These are phyloP conservation scores for Uria lomvia DNA, from an alignment of 2,113 vertebrate genomes.

Conservation along the genomic window DNA sequence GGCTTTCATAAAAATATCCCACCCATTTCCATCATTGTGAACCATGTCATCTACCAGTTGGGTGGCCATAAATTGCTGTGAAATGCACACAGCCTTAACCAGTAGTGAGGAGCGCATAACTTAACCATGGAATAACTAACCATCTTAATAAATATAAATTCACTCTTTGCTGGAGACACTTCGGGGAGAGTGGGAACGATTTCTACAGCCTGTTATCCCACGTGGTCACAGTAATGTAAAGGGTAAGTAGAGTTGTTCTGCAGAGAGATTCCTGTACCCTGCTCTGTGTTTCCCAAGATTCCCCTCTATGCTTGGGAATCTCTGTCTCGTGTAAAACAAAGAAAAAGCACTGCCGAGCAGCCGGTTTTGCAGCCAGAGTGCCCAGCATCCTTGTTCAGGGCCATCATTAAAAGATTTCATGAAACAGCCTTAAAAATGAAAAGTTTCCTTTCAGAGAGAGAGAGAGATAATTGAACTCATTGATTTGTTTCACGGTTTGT, in stretches of 20 bases:
- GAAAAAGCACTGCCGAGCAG: constrained; percentile 1
- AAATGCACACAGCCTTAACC: constrained; percentile 25
- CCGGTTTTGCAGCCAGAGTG: neutral
- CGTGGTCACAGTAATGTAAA: neutral
- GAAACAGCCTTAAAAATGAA: constrained; percentile 67
- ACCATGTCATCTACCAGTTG: neutral
- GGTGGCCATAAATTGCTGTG: constrained; percentile 32
- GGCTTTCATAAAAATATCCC: constrained; percentile 27
- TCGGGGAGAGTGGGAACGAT: neutral
- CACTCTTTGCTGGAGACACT: neutral
- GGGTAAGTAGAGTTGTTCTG: neutral
- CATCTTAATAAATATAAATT: constrained; percentile 29
- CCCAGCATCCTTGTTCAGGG: constrained; percentile 21
- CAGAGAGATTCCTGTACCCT: neutral
- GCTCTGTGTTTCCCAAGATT: neutral
- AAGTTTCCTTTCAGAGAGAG: constrained; percentile 71
- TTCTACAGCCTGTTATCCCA: neutral
- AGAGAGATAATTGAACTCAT: constrained; percentile 79
- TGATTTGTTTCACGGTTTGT: constrained; percentile 82
- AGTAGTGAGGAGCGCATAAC: neutral
- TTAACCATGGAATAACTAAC: neutral
- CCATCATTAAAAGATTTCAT: constrained; percentile 54
- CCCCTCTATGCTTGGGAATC: neutral
- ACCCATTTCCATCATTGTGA: neutral
- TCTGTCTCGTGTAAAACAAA: constrained; percentile 1